These are phyloP conservation scores for Gymnoscopelus braueri DNA, from an alignment of 2,797 vertebrate species.

Conservation along the genomic window DNA sequence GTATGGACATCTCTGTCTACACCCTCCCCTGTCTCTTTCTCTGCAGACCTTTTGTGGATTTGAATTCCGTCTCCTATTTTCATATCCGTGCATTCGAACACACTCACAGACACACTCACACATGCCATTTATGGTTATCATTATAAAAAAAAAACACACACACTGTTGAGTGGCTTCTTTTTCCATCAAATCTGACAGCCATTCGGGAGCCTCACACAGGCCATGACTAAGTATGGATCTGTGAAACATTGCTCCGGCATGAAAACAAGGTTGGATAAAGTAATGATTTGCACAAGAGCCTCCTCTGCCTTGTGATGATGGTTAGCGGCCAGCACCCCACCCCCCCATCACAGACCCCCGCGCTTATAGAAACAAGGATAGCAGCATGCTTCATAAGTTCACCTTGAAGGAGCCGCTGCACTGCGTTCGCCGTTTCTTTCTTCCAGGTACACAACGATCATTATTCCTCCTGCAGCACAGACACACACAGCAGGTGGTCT, in stretches of 20 bases:
- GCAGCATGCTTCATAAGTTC: slow-evolving; percentile 45
- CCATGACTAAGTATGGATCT: slow-evolving; percentile 51
- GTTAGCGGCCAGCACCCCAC: slow-evolving; percentile 22
- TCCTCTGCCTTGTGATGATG: slow-evolving; percentile 44
- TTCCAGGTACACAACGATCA: slow-evolving; percentile 43
- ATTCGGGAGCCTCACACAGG: slow-evolving; percentile 55
- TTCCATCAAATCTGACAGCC: slow-evolving; percentile 60
- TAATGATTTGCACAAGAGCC: slow-evolving; percentile 55
- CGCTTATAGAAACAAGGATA: slow-evolving; percentile 38
- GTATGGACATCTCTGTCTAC: slow-evolving; percentile 18
- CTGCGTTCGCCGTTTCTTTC: slow-evolving; percentile 38
- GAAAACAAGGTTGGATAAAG: slow-evolving; percentile 59
- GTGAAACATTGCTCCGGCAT: slow-evolving; percentile 51
- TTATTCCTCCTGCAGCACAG: slow-evolving; percentile 47
- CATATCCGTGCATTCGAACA: slow-evolving; percentile 44
- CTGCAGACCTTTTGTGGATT: slow-evolving; percentile 36
- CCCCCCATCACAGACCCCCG: slow-evolving; percentile 33
- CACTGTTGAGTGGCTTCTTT: slow-evolving; percentile 51
- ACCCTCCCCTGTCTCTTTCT: slow-evolving; percentile 16
- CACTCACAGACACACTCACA: slow-evolving; percentile 27
- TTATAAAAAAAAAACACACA: slow-evolving; percentile 45
- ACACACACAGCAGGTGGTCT: slow-evolving; percentile 25
- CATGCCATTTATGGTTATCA: slow-evolving; percentile 19
- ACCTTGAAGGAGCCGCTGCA: slow-evolving; percentile 3
- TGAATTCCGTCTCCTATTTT: slow-evolving; percentile 44